Evolutionary conservation across 2,113 vertebrate species (phyloP), one percentile per base, ranked within the genome.

Genomic region (Vulpes vulpes): DNA sequence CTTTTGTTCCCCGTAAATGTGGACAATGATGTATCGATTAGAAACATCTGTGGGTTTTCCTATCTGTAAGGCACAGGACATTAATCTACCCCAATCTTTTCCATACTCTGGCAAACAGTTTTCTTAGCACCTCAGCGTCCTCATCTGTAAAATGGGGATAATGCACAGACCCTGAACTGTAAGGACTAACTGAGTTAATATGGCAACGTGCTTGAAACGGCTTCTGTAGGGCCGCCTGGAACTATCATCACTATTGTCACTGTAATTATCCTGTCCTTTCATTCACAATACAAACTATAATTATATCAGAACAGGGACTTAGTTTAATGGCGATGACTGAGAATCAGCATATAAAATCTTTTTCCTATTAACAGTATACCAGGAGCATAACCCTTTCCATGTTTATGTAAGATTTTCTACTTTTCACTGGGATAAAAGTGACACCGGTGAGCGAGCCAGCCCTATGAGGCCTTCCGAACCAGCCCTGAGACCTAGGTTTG

Each of bases 401-500:
- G 16, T 49, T 97, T 82, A 55, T 83, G 16, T 79, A 57, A 55
- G 38, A 15, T 80, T 90, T 67, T 79, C 74, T 83, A 11, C 49
- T 94, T 94, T 95, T 71, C 32, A 35, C 27, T 32, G 73, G 67
- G 65, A 94, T 90, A 84, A 23, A n/a, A 57, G 16, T 74, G 65
- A 76, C 74, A 60, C 4, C 17, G 49, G 69, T 90, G 49, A 88
- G 49, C 16, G 22, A 55, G 16, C 38, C 86, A 71, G 83, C 69
- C 91, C 59, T 82, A 81, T 17, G 59, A 95, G 79, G 57, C 2
- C 76, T 15, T 55, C n/a, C 17, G 76, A 93, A 57, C 25, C 79
- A 94, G 55, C 22, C 11, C 38, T 73, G 30, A 62, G 74, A 79
- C 93, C 9, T 83, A 71, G 73, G 25, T 82, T 94, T 64, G 80